Evolutionary conservation across 2,797 vertebrate genomes (phyloP).

Genomic region (Diplodus sargus): DNA sequence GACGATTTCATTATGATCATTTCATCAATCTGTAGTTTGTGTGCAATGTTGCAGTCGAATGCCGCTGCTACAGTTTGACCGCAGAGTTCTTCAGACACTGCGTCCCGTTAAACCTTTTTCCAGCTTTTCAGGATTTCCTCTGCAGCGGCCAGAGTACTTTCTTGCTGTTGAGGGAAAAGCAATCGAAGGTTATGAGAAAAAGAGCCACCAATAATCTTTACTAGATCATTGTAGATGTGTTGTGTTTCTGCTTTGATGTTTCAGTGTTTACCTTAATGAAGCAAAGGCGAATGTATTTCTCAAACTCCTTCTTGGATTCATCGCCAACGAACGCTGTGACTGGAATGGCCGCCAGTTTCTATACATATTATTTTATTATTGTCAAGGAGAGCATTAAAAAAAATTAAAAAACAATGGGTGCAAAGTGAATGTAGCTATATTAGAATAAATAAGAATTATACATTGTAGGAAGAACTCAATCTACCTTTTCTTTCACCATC

Average conservation of each 20-base stretch:
- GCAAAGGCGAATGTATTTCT: constrained; percentile 96
- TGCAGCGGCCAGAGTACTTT: constrained; percentile 93
- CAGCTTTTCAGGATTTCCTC: constrained; percentile 92
- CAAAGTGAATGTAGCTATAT: background rate
- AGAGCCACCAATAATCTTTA: background rate
- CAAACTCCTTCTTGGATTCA: constrained; percentile 89
- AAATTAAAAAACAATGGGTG: background rate
- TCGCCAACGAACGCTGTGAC: constrained; percentile 93
- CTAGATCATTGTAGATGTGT: background rate
- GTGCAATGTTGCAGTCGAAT: background rate
- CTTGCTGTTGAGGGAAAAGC: constrained; percentile 84
- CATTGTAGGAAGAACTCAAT: background rate
- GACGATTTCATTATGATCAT: background rate
- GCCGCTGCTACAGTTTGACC: background rate
- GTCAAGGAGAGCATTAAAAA: background rate
- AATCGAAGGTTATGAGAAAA: background rate
- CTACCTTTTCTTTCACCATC: constrained; percentile 96
- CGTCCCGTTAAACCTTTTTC: constrained; percentile 74
- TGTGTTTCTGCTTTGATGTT: background rate
- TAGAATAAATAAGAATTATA: background rate
- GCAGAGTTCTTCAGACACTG: background rate
- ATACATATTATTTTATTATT: constrained; percentile 36
- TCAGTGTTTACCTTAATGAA: constrained; percentile 94
- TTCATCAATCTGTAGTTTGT: background rate
- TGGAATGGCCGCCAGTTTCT: constrained; percentile 97